These are phyloP conservation scores for Clamator glandarius DNA, from an alignment of 2,797 vertebrate genomes.

Conservation along the genomic window DNA sequence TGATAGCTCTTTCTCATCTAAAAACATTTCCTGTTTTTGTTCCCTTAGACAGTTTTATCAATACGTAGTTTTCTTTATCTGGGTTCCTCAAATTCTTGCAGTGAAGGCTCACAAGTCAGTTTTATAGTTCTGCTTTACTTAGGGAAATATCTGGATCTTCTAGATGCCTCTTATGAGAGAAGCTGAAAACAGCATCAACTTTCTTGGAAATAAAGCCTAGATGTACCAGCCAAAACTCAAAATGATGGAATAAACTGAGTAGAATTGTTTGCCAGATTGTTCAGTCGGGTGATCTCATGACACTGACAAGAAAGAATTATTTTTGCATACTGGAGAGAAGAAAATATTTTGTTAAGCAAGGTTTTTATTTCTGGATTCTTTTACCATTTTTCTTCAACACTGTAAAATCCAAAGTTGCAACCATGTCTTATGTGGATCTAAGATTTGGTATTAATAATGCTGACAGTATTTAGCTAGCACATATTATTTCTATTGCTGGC, in stretches of 20 bases:
- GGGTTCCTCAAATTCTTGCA: conserved; percentile 27
- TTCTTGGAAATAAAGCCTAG: not conserved
- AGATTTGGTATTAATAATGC: not conserved
- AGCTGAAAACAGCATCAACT: not conserved
- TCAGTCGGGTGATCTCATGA: not conserved
- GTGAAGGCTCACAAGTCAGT: not conserved
- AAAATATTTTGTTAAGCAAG: not conserved
- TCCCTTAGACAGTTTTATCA: conserved; percentile 15
- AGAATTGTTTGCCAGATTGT: not conserved
- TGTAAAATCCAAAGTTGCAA: not conserved
- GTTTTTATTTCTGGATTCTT: not conserved
- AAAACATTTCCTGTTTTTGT: conserved; percentile 65
- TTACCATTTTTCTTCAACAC: not conserved
- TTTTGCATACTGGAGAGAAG: not conserved
- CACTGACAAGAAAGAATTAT: not conserved
- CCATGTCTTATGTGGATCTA: not conserved
- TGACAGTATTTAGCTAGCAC: not conserved
- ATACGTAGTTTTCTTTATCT: conserved; percentile 39
- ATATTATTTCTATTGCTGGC: not conserved
- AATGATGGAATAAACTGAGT: not conserved
- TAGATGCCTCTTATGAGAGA: not conserved
- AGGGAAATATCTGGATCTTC: conserved; percentile 12
- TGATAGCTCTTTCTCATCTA: conserved; percentile 27
- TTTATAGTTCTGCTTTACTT: not conserved
- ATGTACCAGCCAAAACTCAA: not conserved